These are phyloP conservation scores for Mayetiola destructor DNA, from an alignment of 2,888 invertebrate species.

Conservation along the genomic window DNA sequence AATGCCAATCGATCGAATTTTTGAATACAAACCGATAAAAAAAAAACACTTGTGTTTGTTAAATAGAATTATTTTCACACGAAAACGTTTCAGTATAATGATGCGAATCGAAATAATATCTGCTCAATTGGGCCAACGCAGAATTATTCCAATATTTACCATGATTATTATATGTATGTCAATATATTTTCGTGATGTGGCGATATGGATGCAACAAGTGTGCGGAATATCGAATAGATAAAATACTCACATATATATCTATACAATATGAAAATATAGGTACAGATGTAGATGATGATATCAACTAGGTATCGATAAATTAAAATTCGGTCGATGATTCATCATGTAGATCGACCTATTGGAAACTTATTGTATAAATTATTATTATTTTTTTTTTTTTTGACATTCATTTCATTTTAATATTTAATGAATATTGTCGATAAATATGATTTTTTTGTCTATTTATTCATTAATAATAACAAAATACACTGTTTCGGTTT, in stretches of 20 bases:
- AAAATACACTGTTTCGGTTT: not conserved
- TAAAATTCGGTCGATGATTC: not conserved
- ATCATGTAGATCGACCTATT: too few relatives aligned
- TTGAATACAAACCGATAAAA: too few relatives aligned
- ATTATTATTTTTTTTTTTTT: not conserved
- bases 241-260: not conserved
- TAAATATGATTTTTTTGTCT: not conserved
- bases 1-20: too few relatives aligned
- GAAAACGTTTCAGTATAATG: too few relatives aligned
- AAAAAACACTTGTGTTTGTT: too few relatives aligned
- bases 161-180: too few relatives aligned
- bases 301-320: conserved; percentile 1
- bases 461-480: not conserved
- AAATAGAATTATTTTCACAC: too few relatives aligned
- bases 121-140: too few relatives aligned
- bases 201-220: not conserved
- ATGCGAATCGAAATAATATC: too few relatives aligned
- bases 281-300: not conserved
- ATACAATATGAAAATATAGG: not conserved
- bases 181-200: too few relatives aligned
- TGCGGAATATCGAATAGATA: not conserved
- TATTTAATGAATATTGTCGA: not conserved
- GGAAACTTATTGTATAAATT: too few relatives aligned
- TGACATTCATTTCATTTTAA: not conserved
- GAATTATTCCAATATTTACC: too few relatives aligned